phyloP scores from a whole-genome alignment of 2,113 vertebrate genomes.

The Vulpes lagopus region DNA sequence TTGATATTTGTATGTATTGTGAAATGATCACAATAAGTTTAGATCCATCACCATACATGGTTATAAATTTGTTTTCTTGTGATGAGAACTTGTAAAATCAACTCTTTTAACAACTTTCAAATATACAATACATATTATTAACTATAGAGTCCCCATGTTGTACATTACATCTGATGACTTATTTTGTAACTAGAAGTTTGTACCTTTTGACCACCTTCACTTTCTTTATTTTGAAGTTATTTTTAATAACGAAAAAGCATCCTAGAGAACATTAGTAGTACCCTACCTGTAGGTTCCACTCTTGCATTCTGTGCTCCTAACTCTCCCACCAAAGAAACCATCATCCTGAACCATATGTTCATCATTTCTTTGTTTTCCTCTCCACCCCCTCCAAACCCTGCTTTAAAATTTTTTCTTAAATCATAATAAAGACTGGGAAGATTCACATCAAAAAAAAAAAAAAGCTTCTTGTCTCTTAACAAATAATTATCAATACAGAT shows the following conservation, averaged over 20 bases:
- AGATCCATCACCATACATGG: neutral
- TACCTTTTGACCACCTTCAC: neutral
- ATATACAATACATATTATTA: neutral
- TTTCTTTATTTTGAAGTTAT: neutral
- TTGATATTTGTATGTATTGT: neutral
- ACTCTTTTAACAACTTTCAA: neutral
- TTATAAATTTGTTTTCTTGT: neutral
- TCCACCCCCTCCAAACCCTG: neutral
- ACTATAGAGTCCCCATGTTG: neutral
- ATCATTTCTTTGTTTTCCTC: neutral
- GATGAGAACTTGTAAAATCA: neutral
- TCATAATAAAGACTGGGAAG: neutral
- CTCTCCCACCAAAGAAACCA: neutral
- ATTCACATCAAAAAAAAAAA: constrained; percentile 16
- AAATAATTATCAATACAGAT: neutral
- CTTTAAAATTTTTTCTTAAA: neutral
- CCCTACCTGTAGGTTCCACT: neutral
- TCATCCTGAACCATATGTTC: neutral
- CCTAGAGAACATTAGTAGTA: neutral
- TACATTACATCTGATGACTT: neutral
- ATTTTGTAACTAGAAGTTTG: neutral
- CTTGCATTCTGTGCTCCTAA: neutral
- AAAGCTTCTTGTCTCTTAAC: neutral
- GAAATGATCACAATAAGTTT: neutral
- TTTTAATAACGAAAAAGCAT: neutral